phyloP scores from a whole-genome alignment of 2,888 invertebrate genomes.

The Stenolophus ochropezus region DNA sequence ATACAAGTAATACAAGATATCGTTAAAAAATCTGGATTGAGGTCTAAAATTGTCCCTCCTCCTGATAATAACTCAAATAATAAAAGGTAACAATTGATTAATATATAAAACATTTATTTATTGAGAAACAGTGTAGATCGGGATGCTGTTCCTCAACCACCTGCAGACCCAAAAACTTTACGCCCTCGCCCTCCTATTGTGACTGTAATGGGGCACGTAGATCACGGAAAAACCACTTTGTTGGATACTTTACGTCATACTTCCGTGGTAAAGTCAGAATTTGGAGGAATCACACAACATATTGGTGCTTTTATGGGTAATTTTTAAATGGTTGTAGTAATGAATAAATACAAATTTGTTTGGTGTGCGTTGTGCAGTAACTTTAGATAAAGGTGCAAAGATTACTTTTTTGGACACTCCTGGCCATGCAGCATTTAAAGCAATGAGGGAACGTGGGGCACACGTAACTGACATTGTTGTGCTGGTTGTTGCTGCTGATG shows the following conservation, averaged over 20 bases:
- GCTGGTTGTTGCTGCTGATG: slow-evolving; percentile 98
- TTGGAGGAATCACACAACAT: slow-evolving; percentile 99
- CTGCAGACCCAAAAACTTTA: slow-evolving; percentile 79
- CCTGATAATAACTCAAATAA: slow-evolving; percentile 73
- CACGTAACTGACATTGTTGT: slow-evolving; percentile 94
- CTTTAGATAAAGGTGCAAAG: slow-evolving; percentile 80
- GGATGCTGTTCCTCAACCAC: slow-evolving; percentile 78
- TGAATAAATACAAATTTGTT: background rate
- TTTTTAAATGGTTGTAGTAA: background rate
- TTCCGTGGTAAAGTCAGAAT: slow-evolving; percentile 91
- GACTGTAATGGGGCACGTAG: slow-evolving; percentile 99
- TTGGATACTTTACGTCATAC: slow-evolving; percentile 91
- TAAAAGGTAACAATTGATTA: slow-evolving; percentile 68
- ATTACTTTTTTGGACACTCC: slow-evolving; percentile 99
- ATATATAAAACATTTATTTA: slow-evolving; percentile 65
- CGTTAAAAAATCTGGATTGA: slow-evolving; percentile 81
- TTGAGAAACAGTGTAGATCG: slow-evolving; percentile 39
- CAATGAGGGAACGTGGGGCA: slow-evolving; percentile 97
- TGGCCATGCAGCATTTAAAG: slow-evolving; percentile 97
- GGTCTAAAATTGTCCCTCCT: slow-evolving; percentile 76
- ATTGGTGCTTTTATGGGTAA: slow-evolving; percentile 96
- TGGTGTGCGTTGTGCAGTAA: slow-evolving; percentile 73
- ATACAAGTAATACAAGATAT: slow-evolving; percentile 80
- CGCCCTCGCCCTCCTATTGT: slow-evolving; percentile 92
- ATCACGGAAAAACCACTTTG: slow-evolving; percentile 99